Percentiles rank a stretch among this genome's conserved stretches.
phyloP scores from a whole-genome alignment of 2,888 invertebrate genomes.

The Mythimna albipuncta region DNA sequence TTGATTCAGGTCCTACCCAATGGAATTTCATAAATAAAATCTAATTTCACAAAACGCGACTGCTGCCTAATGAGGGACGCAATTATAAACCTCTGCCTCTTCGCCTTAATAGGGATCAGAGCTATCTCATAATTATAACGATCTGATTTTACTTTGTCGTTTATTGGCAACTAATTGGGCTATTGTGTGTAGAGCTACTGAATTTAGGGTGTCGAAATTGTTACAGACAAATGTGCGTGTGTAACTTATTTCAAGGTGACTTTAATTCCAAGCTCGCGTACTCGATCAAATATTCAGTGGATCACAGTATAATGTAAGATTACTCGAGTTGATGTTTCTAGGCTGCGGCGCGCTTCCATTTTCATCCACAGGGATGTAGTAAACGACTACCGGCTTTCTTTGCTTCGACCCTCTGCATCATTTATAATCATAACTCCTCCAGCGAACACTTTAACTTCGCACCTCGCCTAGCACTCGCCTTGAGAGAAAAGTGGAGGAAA shows the following conservation, averaged over 20 bases:
- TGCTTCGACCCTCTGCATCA: conserved; percentile 78
- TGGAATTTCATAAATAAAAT: conserved; percentile 79
- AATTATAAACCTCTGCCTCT: conserved; percentile 78
- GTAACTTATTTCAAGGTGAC: conserved; percentile 53
- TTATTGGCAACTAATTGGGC: conserved; percentile 36
- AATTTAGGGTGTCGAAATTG: conserved; percentile 34
- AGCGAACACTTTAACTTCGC: conserved; percentile 79
- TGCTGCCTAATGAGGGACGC: conserved; percentile 80
- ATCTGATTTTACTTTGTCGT: conserved; percentile 66
- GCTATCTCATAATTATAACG: conserved; percentile 73
- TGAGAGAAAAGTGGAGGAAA: conserved; percentile 72
- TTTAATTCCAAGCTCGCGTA: conserved; percentile 66
- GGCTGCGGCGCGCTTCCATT: conserved; percentile 67
- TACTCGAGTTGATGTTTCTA: conserved; percentile 67
- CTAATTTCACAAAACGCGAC: conserved; percentile 75
- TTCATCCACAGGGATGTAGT: conserved; percentile 69
- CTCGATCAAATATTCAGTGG: conserved; percentile 74
- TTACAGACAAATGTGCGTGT: conserved; percentile 31
- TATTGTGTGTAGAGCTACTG: conserved; percentile 1
- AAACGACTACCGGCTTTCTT: conserved; percentile 71
- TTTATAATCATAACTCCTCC: conserved; percentile 84
- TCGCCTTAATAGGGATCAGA: conserved; percentile 74
- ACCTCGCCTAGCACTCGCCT: conserved; percentile 76
- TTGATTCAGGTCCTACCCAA: conserved; percentile 71
- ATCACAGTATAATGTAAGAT: conserved; percentile 71